A percentile compares a stretch with the other conserved stretches of the same genome.
phyloP scores from a whole-genome alignment of 2,888 invertebrate genomes.

The Eristalinus sepulchralis region DNA sequence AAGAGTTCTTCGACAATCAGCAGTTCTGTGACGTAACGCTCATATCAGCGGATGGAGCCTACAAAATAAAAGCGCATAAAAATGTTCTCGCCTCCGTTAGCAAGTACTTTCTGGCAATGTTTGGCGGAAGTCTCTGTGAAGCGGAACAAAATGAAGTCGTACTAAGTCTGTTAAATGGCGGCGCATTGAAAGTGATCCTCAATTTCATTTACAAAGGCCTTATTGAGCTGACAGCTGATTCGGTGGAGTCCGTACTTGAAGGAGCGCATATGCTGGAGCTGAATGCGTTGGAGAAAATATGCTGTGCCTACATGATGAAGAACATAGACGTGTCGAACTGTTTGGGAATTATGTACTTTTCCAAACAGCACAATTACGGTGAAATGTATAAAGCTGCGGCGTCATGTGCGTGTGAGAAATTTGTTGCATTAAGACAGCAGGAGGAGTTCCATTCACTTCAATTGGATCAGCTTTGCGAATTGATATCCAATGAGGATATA shows the following conservation, averaged over 20 bases:
- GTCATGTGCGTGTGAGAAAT: not conserved
- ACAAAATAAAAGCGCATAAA: not conserved
- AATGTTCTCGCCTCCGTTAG: not conserved
- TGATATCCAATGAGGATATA: not conserved
- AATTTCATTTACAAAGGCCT: not conserved
- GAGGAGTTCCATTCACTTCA: conserved; percentile 1
- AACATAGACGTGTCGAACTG: conserved; percentile 31
- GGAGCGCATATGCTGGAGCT: not conserved
- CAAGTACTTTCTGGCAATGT: not conserved
- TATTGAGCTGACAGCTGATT: not conserved
- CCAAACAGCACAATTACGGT: conserved; percentile 13
- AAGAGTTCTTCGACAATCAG: not conserved
- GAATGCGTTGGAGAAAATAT: not conserved
- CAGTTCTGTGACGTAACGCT: not conserved
- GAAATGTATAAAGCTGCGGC: not conserved
- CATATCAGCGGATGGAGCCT: not conserved
- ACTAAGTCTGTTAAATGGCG: not conserved
- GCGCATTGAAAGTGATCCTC: not conserved
- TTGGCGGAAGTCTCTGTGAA: not conserved
- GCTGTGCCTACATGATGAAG: conserved; percentile 17
- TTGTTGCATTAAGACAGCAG: not conserved
- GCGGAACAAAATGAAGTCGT: not conserved
- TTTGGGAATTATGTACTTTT: conserved; percentile 24
- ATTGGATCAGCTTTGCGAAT: not conserved
- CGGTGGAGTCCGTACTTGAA: not conserved